Conservation (phyloP, 2,888 invertebrate genomes). For the Diarsia rubi region DNA sequence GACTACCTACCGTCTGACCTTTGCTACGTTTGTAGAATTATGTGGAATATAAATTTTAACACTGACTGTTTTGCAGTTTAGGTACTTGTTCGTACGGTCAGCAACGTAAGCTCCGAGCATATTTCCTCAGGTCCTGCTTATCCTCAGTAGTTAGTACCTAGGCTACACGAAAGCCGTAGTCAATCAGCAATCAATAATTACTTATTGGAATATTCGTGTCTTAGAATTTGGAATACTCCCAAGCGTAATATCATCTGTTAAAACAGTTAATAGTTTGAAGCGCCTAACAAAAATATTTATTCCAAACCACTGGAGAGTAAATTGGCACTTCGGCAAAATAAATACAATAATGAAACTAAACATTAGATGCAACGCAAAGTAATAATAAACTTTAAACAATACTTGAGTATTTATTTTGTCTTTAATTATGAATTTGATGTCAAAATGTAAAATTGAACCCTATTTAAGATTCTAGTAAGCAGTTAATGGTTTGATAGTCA, state of each 20-base stretch:
- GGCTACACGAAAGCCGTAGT: neutral
- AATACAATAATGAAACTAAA: constrained; percentile 17
- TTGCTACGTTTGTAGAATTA: constrained; percentile 34
- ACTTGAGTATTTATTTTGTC: neutral
- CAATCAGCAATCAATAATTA: constrained; percentile 1
- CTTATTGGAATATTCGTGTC: neutral
- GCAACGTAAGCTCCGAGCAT: neutral
- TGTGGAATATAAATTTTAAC: constrained; percentile 22
- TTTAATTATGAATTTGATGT: constrained; percentile 1
- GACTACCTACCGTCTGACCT: constrained; percentile 40
- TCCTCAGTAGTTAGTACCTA: neutral
- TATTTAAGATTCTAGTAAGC: neutral
- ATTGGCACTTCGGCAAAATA: constrained; percentile 13
- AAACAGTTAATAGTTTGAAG: constrained; percentile 31
- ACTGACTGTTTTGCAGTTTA: constrained; percentile 20
- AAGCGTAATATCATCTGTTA: constrained; percentile 31
- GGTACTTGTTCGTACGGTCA: neutral
- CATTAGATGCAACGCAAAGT: neutral
- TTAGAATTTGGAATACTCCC: constrained; percentile 42
- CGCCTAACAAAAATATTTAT: constrained; percentile 47
- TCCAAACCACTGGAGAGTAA: constrained; percentile 26
- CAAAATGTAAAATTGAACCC: neutral
- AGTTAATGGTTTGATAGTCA: neutral
- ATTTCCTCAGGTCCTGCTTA: neutral
- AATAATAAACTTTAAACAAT: neutral